A percentile compares a stretch with the other conserved stretches of the same genome.
Conservation (phyloP, 2,797 vertebrate species). For the Danio aesculapii region DNA sequence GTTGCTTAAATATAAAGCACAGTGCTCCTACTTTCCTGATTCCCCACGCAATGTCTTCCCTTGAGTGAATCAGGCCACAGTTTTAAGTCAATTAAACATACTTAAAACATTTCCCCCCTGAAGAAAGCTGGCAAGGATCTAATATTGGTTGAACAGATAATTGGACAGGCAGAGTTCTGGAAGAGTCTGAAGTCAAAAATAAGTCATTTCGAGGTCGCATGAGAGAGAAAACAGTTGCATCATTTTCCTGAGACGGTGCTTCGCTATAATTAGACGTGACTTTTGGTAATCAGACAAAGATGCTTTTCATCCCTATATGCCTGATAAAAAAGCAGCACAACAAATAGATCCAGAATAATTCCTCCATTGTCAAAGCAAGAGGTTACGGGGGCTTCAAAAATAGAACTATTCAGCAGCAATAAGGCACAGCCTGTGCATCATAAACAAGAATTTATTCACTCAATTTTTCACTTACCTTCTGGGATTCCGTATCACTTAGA, state of each 20-base stretch:
- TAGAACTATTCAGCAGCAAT: slow-evolving; percentile 45
- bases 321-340: slow-evolving; percentile 42
- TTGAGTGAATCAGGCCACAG: slow-evolving; percentile 33
- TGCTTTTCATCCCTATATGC: slow-evolving; percentile 53
- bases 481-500: slow-evolving; percentile 49
- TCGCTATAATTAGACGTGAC: slow-evolving; percentile 43
- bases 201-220: slow-evolving; percentile 40
- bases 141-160: slow-evolving; percentile 27
- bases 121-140: neutral
- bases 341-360: slow-evolving; percentile 60
- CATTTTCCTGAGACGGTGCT: slow-evolving; percentile 31
- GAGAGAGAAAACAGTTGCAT: slow-evolving; percentile 45
- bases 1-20: slow-evolving; percentile 70
- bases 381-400: slow-evolving; percentile 37
- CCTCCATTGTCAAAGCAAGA: slow-evolving; percentile 52
- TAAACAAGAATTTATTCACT: slow-evolving; percentile 41
- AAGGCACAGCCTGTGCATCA: slow-evolving; percentile 23
- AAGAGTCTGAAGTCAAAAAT: slow-evolving; percentile 36
- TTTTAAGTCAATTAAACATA: slow-evolving; percentile 67
- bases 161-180: slow-evolving; percentile 9
- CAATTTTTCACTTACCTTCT: slow-evolving; percentile 44
- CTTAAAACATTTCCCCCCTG: slow-evolving; percentile 33
- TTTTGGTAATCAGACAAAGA: slow-evolving; percentile 57
- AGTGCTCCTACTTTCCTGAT: slow-evolving; percentile 40
- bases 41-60: slow-evolving; percentile 35